phyloP scores from a whole-genome alignment of 2,888 invertebrate genomes.

The Pyrrhia umbra region DNA sequence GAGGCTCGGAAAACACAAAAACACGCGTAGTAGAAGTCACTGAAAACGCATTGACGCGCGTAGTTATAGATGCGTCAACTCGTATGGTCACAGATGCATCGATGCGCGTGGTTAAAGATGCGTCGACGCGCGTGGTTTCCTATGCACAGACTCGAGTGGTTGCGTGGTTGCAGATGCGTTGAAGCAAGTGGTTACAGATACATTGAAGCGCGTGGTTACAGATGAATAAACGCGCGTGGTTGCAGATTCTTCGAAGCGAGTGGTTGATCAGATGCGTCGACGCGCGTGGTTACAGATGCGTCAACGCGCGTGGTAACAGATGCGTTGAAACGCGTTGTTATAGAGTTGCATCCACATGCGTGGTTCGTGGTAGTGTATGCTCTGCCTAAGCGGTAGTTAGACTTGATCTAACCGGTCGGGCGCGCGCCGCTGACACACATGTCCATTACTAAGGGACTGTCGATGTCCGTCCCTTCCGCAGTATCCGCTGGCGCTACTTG shows the following conservation, averaged over 20 bases:
- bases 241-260: too few relatives aligned
- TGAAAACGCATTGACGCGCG: too few relatives aligned
- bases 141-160: too few relatives aligned
- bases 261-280: not conserved
- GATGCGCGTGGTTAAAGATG: too few relatives aligned
- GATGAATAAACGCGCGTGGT: too few relatives aligned
- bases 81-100: not conserved
- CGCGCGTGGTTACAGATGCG: not conserved
- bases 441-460: slow-evolving; percentile 56
- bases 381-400: slow-evolving; percentile 25
- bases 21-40: too few relatives aligned
- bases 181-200: not conserved
- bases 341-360: too few relatives aligned
- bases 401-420: slow-evolving; percentile 54
- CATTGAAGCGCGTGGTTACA: too few relatives aligned
- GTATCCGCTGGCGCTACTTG: slow-evolving; percentile 46
- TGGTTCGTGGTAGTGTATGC: not conserved
- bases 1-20: too few relatives aligned
- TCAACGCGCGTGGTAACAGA: not conserved
- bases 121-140: too few relatives aligned
- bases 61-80: not conserved
- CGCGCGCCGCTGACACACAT: slow-evolving; percentile 66
- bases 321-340: too few relatives aligned
- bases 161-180: not conserved
- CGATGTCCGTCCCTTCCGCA: slow-evolving; percentile 48